Evolutionary conservation across 92 coral and sea anemone species (phyloP).

Genomic region (Epizoanthus rinbou): DNA sequence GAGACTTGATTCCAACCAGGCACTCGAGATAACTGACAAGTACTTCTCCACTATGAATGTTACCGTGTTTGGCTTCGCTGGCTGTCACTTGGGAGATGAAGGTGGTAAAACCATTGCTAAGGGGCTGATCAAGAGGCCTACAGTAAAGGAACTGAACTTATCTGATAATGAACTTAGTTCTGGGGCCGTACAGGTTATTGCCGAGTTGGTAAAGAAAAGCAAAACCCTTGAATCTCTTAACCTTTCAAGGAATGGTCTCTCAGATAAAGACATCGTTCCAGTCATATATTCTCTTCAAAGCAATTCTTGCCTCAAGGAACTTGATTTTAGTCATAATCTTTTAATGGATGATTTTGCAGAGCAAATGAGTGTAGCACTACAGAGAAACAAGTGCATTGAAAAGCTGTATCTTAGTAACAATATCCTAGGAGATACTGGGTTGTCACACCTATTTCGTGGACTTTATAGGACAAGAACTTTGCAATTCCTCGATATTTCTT

Average conservation of each 20-base stretch:
- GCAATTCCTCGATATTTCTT: conserved; percentile 79
- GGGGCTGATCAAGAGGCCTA: conserved; percentile 54
- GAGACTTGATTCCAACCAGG: conserved; percentile 52
- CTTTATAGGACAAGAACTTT: conserved; percentile 61
- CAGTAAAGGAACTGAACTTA: conserved; percentile 72
- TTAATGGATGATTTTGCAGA: conserved; percentile 68
- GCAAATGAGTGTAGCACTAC: conserved; percentile 48
- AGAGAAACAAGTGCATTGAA: conserved; percentile 49
- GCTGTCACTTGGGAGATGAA: conserved; percentile 73
- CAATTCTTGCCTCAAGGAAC: conserved; percentile 57
- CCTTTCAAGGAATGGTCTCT: conserved; percentile 71
- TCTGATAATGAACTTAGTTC: conserved; percentile 71
- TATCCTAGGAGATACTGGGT: conserved; percentile 69
- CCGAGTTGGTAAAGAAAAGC: conserved; percentile 61
- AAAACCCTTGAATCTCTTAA: conserved; percentile 58
- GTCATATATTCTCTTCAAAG: conserved; percentile 47
- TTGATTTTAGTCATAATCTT: conserved; percentile 77
- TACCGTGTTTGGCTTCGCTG: conserved; percentile 63
- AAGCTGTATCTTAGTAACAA: conserved; percentile 75
- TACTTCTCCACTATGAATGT: conserved; percentile 56
- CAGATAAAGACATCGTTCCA: conserved; percentile 61
- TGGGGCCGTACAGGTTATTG: conserved; percentile 55
- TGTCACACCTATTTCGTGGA: conserved; percentile 66
- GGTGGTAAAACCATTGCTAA: conserved; percentile 77
- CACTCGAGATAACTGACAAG: conserved; percentile 45